Conservation (phyloP, 2,797 vertebrate genomes). For the Silurus lanzhouensis region DNA sequence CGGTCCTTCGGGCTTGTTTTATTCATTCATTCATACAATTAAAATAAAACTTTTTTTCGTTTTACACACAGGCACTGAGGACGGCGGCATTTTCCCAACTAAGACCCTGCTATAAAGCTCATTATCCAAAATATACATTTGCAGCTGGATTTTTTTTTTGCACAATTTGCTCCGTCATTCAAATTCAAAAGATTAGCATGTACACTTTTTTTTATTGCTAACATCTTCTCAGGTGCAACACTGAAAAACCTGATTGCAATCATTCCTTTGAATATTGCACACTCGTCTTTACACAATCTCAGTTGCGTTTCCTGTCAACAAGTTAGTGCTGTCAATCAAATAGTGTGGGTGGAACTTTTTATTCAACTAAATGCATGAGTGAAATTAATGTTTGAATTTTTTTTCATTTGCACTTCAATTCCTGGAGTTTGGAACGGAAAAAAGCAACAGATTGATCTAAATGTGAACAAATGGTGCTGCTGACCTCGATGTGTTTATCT, state of each 20-base stretch:
- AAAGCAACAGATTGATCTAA: neutral
- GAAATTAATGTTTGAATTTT: neutral
- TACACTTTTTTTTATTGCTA: neutral
- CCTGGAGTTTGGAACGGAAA: neutral
- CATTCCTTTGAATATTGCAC: conserved; percentile 1
- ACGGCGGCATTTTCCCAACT: neutral
- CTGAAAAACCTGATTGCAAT: neutral
- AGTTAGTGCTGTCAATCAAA: conserved; percentile 6
- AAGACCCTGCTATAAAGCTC: neutral
- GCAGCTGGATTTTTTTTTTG: neutral
- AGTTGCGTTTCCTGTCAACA: conserved; percentile 10
- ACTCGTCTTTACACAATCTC: conserved; percentile 1
- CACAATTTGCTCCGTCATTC: too few relatives aligned
- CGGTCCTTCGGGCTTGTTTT: neutral
- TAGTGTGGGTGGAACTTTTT: neutral
- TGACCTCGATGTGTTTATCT: neutral
- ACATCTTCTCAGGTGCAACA: neutral
- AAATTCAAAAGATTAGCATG: neutral
- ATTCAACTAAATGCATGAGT: neutral
- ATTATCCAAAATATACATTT: neutral
- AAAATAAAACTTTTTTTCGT: neutral
- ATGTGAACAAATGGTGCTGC: neutral
- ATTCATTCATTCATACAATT: conserved; percentile 5
- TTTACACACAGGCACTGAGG: neutral
- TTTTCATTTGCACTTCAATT: neutral